Evolutionary conservation across 2,797 vertebrate genomes (phyloP).

Genomic region (Tolypeutes matacus): DNA sequence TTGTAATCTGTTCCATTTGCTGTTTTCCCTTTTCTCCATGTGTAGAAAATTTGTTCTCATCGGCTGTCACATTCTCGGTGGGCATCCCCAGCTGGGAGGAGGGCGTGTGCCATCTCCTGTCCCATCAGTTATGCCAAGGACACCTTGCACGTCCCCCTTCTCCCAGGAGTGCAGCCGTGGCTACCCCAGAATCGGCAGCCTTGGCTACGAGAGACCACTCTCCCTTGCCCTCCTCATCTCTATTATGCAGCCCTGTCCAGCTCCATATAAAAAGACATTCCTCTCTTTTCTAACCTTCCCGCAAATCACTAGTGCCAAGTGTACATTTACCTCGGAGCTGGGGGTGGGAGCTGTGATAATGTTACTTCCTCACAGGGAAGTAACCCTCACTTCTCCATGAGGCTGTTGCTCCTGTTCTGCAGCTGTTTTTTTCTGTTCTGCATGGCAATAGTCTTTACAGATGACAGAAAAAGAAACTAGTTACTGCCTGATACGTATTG

Average conservation of each 20-base stretch:
- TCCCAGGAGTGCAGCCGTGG: too few relatives aligned
- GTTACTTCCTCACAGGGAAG: not conserved
- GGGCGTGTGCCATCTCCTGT: not conserved
- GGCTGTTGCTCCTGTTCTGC: not conserved
- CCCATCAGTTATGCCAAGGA: not conserved
- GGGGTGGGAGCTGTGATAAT: not conserved
- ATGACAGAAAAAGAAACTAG: not conserved
- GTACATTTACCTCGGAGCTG: not conserved
- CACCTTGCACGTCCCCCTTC: not conserved
- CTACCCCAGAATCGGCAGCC: too few relatives aligned
- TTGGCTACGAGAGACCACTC: not conserved
- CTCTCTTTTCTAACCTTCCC: not conserved
- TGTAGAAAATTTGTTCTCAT: not conserved
- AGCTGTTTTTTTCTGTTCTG: not conserved
- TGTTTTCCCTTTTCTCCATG: not conserved
- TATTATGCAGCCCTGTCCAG: not conserved
- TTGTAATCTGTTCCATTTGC: not conserved
- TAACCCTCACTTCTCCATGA: not conserved
- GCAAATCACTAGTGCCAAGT: not conserved
- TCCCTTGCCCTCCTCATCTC: not conserved
- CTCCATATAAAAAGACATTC: not conserved
- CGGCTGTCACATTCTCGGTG: not conserved
- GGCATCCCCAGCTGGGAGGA: not conserved
- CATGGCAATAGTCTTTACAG: not conserved
- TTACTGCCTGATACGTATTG: not conserved